These are phyloP conservation scores for Calliopsis andreniformis DNA, from an alignment of 1,140 invertebrate species.

Conservation along the genomic window DNA sequence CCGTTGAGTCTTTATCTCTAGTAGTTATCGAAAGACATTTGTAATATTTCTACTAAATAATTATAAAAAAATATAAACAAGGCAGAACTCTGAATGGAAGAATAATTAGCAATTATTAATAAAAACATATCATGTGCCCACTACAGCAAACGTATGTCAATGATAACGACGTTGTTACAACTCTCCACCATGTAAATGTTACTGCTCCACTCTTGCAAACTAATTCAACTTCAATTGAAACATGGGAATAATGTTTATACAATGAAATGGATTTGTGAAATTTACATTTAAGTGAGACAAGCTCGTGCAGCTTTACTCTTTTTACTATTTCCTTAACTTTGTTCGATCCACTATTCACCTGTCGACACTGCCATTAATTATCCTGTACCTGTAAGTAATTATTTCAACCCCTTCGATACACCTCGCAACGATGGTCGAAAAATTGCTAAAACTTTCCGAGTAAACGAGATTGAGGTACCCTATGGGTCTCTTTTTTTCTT, in stretches of 20 bases:
- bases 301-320: not conserved
- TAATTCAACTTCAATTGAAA: not conserved
- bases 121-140: too few species aligned
- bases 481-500: not conserved
- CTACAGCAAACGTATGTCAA: too few species aligned
- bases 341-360: not conserved
- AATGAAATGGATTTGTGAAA: too few species aligned
- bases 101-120: too few species aligned
- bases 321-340: not conserved
- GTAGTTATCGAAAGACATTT: too few species aligned
- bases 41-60: too few species aligned
- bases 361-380: not conserved
- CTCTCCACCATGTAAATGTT: too few species aligned
- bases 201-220: too few species aligned
- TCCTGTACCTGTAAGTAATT: not conserved
- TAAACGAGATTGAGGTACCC: not conserved
- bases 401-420: not conserved
- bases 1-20: too few species aligned
- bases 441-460: not conserved
- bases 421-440: not conserved
- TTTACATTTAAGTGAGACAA: not conserved
- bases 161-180: too few species aligned
- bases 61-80: too few species aligned
- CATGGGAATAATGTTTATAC: not conserved
- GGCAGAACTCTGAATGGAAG: too few species aligned